Base-by-base conservation (phyloP, 2,888 invertebrate species). In the Rugalucina vietnamica region DNA sequence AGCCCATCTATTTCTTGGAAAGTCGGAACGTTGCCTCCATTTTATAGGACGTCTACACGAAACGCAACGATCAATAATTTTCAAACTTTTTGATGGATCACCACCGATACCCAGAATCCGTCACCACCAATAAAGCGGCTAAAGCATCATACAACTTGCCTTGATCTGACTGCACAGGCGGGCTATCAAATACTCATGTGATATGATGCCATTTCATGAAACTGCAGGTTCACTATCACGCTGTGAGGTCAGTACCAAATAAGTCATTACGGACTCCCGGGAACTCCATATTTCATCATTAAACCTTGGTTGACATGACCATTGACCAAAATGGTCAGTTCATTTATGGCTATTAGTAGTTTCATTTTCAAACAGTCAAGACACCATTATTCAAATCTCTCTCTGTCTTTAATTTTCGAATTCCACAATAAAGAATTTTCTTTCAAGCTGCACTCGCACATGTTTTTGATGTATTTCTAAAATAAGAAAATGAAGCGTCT, bases 221-320 rank as follows among this genome's bases (percentile, higher is more conserved):
- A n/a, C n/a, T n/a, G n/a, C n/a, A n/a, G n/a, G n/a, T n/a, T n/a
- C n/a, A n/a, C n/a, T n/a, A n/a, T n/a, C n/a, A n/a, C n/a, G n/a
- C n/a, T 57, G 57, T 57, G 57, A 27, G 57, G 57, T 57, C 57
- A 57, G 12, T 57, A 34, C 24, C 5, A 18, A n/a, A 12, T 34
- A 14, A 34, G 34, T 34, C 65, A 65, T 65, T 34, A 65, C 34
- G 65, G 24, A 65, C 65, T 65, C 65, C 65, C 65, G 32, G 32
- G 34, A 65, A 32, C 34, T 65, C 65, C 32, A 65, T 65, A 65
- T 65, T 65, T 65, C 65, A 65, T 65, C 65, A 65, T 65, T 65
- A 65, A 65, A 65, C 65, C 34, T 65, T 65, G 65, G 34, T 4
- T 65, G 65, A 65, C 65, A 65, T 65, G 65, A 65, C 65, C 65